These are phyloP conservation scores for Peromyscus californicus DNA, from an alignment of 2,113 vertebrate genomes.

Conservation along the genomic window DNA sequence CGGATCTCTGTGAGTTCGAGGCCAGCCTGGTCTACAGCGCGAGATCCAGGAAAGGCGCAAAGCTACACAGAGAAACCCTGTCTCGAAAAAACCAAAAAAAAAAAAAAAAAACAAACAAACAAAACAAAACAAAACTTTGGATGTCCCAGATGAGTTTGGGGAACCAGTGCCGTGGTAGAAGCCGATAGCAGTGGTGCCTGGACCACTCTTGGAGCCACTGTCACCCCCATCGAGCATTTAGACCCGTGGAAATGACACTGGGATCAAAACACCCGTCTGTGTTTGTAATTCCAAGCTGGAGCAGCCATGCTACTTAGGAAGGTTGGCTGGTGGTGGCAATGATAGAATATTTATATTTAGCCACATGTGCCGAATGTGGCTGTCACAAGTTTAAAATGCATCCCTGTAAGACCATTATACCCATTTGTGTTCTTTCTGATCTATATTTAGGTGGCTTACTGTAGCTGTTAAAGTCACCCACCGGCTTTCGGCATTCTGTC, in stretches of 20 bases:
- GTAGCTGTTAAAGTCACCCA: slow-evolving; percentile 51
- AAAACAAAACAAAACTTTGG: background rate
- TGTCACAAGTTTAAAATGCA: slow-evolving; percentile 71
- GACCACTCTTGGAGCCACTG: background rate
- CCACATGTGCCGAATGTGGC: slow-evolving; percentile 59
- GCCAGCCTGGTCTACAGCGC: too few relatives aligned
- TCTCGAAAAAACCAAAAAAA: too few relatives aligned
- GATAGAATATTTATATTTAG: slow-evolving; percentile 80
- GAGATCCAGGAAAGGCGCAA: too few relatives aligned
- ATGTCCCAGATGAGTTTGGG: background rate
- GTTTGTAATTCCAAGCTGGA: background rate
- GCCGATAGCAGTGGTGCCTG: background rate
- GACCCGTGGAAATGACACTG: background rate
- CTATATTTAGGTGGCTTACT: slow-evolving; percentile 79
- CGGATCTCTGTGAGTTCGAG: too few relatives aligned
- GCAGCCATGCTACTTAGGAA: slow-evolving; percentile 12
- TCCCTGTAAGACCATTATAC: slow-evolving; percentile 25
- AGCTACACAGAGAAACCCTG: too few relatives aligned
- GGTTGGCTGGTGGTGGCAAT: background rate
- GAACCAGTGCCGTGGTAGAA: too few relatives aligned
- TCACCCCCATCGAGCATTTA: background rate
- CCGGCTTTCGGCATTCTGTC: background rate
- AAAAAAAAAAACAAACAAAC: background rate
- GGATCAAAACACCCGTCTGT: slow-evolving; percentile 37
- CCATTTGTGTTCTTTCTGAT: background rate